phyloP scores from a whole-genome alignment of 92 coral and sea anemone species.

The Epizoanthus ramosus region DNA sequence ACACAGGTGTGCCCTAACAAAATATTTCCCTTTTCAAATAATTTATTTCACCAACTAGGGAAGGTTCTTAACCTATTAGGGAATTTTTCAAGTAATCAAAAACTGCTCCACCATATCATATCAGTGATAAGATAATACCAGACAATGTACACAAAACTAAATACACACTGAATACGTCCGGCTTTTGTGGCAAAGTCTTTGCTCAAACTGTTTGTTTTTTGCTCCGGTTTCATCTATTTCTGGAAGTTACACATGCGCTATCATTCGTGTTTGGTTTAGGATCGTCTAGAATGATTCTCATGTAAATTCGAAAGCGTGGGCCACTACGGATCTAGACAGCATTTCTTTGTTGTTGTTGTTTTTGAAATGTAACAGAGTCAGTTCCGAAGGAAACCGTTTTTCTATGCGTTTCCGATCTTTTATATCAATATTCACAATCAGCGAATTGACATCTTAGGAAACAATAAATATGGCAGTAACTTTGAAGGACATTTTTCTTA shows the following conservation, averaged over 20 bases:
- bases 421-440: neutral
- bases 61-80: conserved; percentile 12
- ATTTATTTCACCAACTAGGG: neutral
- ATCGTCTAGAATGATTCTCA: conserved; percentile 57
- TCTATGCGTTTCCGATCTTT: conserved; percentile 35
- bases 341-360: conserved; percentile 2
- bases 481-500: neutral
- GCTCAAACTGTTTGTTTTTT: conserved; percentile 35
- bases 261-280: conserved; percentile 16
- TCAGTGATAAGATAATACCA: conserved; percentile 28
- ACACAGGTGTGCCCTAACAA: conserved; percentile 22
- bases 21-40: conserved; percentile 12
- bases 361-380: conserved; percentile 18
- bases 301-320: conserved; percentile 64
- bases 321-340: neutral
- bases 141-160: conserved; percentile 7
- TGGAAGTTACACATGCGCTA: conserved; percentile 27
- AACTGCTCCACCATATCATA: neutral
- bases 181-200: conserved; percentile 30
- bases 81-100: conserved; percentile 29
- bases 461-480: neutral
- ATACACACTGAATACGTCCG: conserved; percentile 34
- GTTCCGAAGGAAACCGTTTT: conserved; percentile 36
- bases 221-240: conserved; percentile 29
- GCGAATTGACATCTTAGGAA: conserved; percentile 10